Percentiles rank a stretch among this genome's conserved stretches.
Evolutionary conservation across 2,888 invertebrate genomes (phyloP).

Genomic region (Parapristionchus giblindavisi): DNA sequence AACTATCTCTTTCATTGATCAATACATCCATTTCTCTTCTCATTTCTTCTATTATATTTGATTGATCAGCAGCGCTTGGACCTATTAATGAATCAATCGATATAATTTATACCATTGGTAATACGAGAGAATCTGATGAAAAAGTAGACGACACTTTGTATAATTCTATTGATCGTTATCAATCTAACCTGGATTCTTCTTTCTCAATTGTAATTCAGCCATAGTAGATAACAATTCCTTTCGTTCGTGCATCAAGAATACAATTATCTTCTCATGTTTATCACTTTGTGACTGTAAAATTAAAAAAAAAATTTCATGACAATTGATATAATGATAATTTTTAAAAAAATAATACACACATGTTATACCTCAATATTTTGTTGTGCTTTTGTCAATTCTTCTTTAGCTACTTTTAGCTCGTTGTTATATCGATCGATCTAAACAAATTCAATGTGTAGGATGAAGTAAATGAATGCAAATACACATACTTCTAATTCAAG

Average conservation of each 20-base stretch:
- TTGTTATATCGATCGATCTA: neutral
- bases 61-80: too few species aligned
- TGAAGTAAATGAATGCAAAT: neutral
- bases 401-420: neutral
- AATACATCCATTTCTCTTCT: neutral
- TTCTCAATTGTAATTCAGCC: neutral
- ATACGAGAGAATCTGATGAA: too few species aligned
- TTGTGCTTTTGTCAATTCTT: neutral
- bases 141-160: too few species aligned
- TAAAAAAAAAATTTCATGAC: neutral
- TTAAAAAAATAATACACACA: neutral
- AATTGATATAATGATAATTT: neutral
- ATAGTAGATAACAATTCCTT: conserved; percentile 1
- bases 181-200: neutral
- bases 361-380: neutral
- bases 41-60: conserved; percentile 8
- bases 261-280: neutral
- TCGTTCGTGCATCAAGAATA: conserved; percentile 3
- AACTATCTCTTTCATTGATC: neutral
- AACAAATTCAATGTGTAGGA: neutral
- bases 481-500: neutral
- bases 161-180: too few species aligned
- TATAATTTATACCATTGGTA: too few species aligned
- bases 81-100: too few species aligned
- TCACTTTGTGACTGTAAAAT: neutral